Conservation (phyloP, 2,113 vertebrate species). For the Pithys albifrons region DNA sequence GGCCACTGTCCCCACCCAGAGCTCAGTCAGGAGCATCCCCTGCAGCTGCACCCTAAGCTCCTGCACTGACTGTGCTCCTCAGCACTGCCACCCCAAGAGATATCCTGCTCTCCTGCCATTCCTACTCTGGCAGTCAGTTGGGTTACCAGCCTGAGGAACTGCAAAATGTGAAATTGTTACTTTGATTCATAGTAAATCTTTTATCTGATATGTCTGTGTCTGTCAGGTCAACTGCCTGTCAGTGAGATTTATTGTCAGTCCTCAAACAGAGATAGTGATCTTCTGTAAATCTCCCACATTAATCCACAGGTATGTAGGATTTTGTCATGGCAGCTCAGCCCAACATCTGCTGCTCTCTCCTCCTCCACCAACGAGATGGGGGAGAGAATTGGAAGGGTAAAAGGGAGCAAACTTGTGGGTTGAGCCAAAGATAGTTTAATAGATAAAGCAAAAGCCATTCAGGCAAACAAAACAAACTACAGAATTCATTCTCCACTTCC, state of each 20-base stretch:
- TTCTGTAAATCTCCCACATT: neutral
- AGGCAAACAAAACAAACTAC: neutral
- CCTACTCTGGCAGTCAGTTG: neutral
- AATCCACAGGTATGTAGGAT: neutral
- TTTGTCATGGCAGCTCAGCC: neutral
- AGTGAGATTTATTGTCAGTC: neutral
- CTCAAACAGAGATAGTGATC: neutral
- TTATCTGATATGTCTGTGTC: neutral
- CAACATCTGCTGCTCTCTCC: neutral
- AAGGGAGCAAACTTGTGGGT: neutral
- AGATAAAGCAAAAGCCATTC: neutral
- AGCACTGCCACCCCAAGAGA: neutral
- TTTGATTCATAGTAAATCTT: neutral
- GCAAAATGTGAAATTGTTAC: neutral
- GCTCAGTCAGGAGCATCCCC: neutral
- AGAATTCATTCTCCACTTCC: neutral
- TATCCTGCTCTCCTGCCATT: neutral
- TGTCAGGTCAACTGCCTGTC: neutral
- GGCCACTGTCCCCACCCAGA: too few relatives aligned
- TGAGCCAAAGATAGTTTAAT: neutral
- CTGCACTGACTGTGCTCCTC: neutral
- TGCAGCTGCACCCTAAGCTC: neutral
- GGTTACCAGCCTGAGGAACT: neutral
- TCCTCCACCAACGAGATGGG: fast-evolving
- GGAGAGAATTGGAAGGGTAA: neutral